Evolutionary conservation across 2,888 invertebrate genomes (phyloP).

Genomic region (Troilus luridus): DNA sequence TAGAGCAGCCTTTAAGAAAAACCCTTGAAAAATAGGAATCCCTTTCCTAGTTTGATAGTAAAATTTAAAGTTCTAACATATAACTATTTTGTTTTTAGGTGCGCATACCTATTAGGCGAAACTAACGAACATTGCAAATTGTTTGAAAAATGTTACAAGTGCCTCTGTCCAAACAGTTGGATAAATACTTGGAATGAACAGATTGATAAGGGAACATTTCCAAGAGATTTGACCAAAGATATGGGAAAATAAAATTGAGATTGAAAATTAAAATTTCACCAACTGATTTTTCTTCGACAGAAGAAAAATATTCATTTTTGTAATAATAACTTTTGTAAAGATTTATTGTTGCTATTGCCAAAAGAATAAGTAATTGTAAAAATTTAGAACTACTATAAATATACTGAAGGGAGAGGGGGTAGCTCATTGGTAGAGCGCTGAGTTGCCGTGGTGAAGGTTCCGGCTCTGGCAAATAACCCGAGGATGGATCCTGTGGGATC

Average conservation of each 20-base stretch:
- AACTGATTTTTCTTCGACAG: not conserved
- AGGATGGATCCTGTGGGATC: too few relatives aligned
- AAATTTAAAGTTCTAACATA: too few relatives aligned
- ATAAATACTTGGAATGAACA: conserved; percentile 90
- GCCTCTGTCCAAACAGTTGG: conserved; percentile 91
- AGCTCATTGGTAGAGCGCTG: too few relatives aligned
- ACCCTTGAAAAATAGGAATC: too few relatives aligned
- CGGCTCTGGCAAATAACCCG: too few relatives aligned
- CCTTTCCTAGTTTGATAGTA: too few relatives aligned
- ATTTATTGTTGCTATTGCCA: too few relatives aligned
- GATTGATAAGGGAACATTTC: conserved; percentile 82
- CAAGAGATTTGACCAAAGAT: conserved; percentile 68
- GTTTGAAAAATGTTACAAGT: conserved; percentile 85
- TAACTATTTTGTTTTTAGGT: conserved; percentile 73
- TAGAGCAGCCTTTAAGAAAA: too few relatives aligned
- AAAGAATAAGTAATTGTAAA: too few relatives aligned
- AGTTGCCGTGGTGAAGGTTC: too few relatives aligned
- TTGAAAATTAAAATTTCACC: not conserved
- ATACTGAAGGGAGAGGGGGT: too few relatives aligned
- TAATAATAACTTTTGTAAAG: not conserved
- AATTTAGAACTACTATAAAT: too few relatives aligned
- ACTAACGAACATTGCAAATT: conserved; percentile 89
- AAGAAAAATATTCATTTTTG: not conserved
- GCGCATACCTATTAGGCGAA: conserved; percentile 88
- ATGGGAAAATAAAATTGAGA: conserved; percentile 58